Evolutionary conservation across 2,797 vertebrate genomes (phyloP).

Genomic region (Tokudaia tokunoshimensis): DNA sequence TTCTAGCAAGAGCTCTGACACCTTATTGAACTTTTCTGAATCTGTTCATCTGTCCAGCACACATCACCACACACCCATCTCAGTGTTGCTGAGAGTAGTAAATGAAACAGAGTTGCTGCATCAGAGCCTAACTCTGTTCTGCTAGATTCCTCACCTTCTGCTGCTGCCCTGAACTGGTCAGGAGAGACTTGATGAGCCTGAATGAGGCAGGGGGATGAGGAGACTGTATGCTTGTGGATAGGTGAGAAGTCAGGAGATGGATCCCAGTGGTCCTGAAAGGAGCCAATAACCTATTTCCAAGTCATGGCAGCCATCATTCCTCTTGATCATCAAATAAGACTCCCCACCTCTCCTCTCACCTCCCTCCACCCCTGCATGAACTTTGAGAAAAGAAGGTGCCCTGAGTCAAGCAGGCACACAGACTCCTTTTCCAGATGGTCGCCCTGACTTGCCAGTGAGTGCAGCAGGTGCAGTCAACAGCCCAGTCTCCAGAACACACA

Average conservation of each 20-base stretch:
- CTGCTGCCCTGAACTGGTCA: not conserved
- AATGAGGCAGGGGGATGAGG: not conserved
- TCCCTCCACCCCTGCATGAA: not conserved
- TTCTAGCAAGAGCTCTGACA: not conserved
- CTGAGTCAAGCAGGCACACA: not conserved
- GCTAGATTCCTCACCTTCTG: not conserved
- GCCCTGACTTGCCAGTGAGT: not conserved
- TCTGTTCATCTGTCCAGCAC: not conserved
- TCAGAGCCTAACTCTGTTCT: not conserved
- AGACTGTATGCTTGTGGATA: not conserved
- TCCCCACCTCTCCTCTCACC: not conserved
- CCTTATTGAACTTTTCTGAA: not conserved
- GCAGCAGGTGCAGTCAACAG: slow-evolving; percentile 56
- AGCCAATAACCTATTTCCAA: not conserved
- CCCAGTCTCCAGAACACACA: slow-evolving; percentile 28
- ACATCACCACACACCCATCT: not conserved
- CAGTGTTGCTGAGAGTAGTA: not conserved
- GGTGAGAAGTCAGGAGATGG: not conserved
- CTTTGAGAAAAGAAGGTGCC: not conserved
- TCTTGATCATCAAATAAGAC: not conserved
- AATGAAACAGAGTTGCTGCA: not conserved
- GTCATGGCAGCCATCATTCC: not conserved
- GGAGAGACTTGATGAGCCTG: not conserved
- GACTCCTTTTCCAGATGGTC: not conserved
- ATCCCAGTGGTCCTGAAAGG: not conserved